Conservation (phyloP, 1,140 invertebrate species). For the Neodiprion virginianus region DNA sequence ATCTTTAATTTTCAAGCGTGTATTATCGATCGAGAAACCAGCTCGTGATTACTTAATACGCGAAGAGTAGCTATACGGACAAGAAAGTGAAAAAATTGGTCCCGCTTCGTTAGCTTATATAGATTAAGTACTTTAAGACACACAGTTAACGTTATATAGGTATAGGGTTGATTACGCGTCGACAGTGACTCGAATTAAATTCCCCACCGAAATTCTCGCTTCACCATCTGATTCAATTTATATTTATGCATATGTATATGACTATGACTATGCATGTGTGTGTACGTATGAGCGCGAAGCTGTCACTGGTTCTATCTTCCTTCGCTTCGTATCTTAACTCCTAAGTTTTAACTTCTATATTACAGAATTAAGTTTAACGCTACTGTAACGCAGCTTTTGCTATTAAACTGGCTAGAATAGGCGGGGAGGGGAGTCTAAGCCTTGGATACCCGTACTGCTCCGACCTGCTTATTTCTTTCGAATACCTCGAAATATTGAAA, state of each 20-base stretch:
- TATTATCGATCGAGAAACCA: too few relatives aligned
- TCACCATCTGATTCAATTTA: background rate
- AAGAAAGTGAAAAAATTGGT: conserved; percentile 48
- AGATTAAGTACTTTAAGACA: conserved; percentile 1
- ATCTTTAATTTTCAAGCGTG: too few relatives aligned
- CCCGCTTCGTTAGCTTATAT: conserved; percentile 34
- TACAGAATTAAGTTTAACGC: too few relatives aligned
- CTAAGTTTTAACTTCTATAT: too few relatives aligned
- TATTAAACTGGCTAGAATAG: background rate
- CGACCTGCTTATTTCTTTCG: conserved; percentile 48
- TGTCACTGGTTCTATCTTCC: too few relatives aligned
- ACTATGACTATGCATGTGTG: too few relatives aligned
- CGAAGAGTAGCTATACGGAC: conserved; percentile 18
- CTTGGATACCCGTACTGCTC: conserved; percentile 58
- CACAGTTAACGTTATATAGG: background rate
- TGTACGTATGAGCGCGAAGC: too few relatives aligned
- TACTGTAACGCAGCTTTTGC: background rate
- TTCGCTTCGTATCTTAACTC: too few relatives aligned
- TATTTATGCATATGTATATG: too few relatives aligned
- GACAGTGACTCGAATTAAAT: background rate
- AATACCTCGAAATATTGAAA: conserved; percentile 37
- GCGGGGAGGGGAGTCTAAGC: conserved; percentile 46
- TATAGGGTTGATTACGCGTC: background rate
- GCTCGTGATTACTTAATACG: too few relatives aligned
- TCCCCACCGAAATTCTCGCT: background rate